Evolutionary conservation across 2,113 vertebrate genomes (phyloP), one percentile per base, ranked within the genome.

Genomic region (Leuciscus idus): DNA sequence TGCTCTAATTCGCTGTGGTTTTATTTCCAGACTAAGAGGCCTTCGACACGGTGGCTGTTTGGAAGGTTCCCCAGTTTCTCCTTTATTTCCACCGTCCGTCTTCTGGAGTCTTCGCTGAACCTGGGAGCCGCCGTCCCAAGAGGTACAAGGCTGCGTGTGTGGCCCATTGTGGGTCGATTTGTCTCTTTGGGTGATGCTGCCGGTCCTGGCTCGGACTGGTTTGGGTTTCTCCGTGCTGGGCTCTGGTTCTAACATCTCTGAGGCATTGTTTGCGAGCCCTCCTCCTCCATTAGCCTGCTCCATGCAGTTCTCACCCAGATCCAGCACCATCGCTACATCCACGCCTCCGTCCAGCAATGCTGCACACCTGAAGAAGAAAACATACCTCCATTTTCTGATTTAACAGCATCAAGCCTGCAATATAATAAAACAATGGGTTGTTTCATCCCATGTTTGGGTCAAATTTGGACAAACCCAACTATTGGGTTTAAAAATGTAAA

Each of bases 281-380:
- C 92, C 92, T 28, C 84, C 92, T 28, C 84, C 90, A 50, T 94
- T 90, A 55, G 91, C 89, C 92, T 83, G 94, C 88, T 96, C 95
- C 92, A 95, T 95, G 88, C 94, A 91, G 92, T 95, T 93, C 59
- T 92, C 90, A 11, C 94, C 94, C 0, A 95, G 95, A 89, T 96
- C 95, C 93, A 96, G 92, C 93, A 97, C 96, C 97, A 98, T 97
- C 91, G 93, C 95, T 92, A 57, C 93, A 68, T 75, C 79, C 46
- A 43, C 59, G 19, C 50, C 66, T n/a, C 70, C 23, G 19, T 59
- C 74, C 85, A 87, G 84, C 90, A 36, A 2, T 46, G 87, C 91
- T 85, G 83, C 46, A 7, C 73, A 88, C 13, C 92, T 94, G 87
- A 1, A 17, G 81, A 84, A 33, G 86, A 80, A 74, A 87, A 48